Evolutionary conservation across 2,888 invertebrate species (phyloP).

Genomic region (Lasioglossum malachurum): DNA sequence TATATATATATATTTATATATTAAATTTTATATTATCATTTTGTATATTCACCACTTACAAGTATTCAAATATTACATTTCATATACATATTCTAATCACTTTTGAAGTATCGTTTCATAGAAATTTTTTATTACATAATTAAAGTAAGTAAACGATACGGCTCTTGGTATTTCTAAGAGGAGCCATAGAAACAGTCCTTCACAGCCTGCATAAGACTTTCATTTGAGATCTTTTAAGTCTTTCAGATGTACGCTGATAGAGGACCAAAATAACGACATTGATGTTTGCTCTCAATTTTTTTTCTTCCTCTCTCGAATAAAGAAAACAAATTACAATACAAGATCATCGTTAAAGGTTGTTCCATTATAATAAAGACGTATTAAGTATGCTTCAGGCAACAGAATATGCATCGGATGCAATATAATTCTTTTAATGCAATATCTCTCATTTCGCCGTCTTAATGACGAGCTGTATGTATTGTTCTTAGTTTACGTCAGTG

Average conservation of each 20-base stretch:
- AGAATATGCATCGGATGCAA: slow-evolving; percentile 48
- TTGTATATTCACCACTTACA: slow-evolving; percentile 75
- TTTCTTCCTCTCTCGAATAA: slow-evolving; percentile 7
- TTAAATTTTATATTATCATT: slow-evolving; percentile 57
- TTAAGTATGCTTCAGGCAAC: slow-evolving; percentile 54
- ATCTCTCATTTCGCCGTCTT: slow-evolving; percentile 41
- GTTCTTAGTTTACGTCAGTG: slow-evolving; percentile 51
- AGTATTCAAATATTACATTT: slow-evolving; percentile 68
- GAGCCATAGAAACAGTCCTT: slow-evolving; percentile 74
- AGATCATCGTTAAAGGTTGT: slow-evolving; percentile 43
- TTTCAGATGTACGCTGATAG: slow-evolving; percentile 65
- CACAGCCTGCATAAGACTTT: slow-evolving; percentile 78
- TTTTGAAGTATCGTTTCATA: slow-evolving; percentile 66
- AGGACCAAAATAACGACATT: slow-evolving; percentile 61
- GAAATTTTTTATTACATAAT: slow-evolving; percentile 66
- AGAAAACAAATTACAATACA: slow-evolving; percentile 32
- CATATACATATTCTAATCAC: slow-evolving; percentile 66
- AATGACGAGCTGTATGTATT: slow-evolving; percentile 35
- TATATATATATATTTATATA: slow-evolving; percentile 33
- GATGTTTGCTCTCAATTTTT: slow-evolving; percentile 8
- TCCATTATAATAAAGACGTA: slow-evolving; percentile 22
- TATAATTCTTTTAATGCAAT: slow-evolving; percentile 44
- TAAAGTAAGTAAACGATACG: slow-evolving; percentile 75
- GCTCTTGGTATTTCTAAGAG: slow-evolving; percentile 51
- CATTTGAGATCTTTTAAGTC: slow-evolving; percentile 76